phyloP scores from a whole-genome alignment of 2,797 vertebrate species.

The Erpetoichthys calabaricus region DNA sequence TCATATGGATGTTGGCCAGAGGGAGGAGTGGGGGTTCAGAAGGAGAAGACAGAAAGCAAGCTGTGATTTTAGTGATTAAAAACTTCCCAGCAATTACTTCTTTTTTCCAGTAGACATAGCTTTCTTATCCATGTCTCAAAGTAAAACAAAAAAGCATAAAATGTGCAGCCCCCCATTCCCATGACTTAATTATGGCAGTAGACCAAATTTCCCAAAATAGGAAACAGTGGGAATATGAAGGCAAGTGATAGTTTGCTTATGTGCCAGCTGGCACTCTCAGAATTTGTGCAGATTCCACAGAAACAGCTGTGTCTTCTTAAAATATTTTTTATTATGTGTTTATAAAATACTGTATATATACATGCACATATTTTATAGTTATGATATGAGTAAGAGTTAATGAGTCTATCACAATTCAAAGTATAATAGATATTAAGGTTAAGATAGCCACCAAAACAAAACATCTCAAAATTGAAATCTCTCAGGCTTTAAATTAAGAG shows the following conservation, averaged over 20 bases:
- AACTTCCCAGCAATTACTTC: constrained; percentile 14
- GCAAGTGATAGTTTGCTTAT: neutral
- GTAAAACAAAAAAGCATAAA: constrained; percentile 9
- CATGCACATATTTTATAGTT: too few species aligned
- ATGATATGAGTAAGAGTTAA: too few species aligned
- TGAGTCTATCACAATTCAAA: too few species aligned
- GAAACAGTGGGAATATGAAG: constrained; percentile 3
- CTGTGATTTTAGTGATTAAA: constrained; percentile 3
- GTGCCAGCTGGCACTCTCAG: constrained; percentile 3
- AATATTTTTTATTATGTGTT: too few species aligned
- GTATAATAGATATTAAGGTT: too few species aligned
- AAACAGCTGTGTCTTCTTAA: too few species aligned
- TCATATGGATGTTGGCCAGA: too few species aligned
- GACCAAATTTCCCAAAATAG: constrained; percentile 5
- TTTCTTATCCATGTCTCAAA: constrained; percentile 18
- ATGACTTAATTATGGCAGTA: constrained; percentile 15
- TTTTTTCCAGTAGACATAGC: neutral
- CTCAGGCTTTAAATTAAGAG: too few species aligned
- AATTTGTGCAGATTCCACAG: neutral
- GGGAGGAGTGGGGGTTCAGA: neutral
- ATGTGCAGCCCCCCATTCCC: constrained; percentile 10
- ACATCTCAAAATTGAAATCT: too few species aligned
- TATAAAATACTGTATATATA: too few species aligned
- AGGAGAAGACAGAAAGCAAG: neutral
- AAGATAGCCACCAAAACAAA: too few species aligned